Evolutionary conservation across 2,888 invertebrate genomes (phyloP).

Genomic region (Hemaris fuciformis): DNA sequence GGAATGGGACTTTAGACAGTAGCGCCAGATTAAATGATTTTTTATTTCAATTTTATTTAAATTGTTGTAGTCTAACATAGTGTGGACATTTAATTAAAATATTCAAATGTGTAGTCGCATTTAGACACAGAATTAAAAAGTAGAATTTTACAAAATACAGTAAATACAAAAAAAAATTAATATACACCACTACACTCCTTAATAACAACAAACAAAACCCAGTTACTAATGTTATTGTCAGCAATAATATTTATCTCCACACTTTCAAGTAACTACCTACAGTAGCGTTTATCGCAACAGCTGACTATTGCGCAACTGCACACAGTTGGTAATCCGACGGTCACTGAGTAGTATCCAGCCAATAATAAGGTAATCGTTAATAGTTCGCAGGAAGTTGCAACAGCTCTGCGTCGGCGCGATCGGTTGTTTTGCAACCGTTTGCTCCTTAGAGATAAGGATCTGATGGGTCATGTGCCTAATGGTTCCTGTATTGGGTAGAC

Average conservation of each 20-base stretch:
- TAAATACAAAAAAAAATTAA: no score
- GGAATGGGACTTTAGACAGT: not conserved
- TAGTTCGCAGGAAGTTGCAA: not conserved
- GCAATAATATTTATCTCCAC: not conserved
- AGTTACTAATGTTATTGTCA: no score
- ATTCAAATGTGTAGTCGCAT: no score
- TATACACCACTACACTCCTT: no score
- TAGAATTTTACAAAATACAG: no score
- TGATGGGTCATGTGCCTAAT: not conserved
- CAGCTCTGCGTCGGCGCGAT: not conserved
- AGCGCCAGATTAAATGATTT: not conserved
- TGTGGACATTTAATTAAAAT: no score
- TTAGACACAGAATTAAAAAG: no score
- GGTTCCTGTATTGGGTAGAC: not conserved
- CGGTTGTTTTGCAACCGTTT: not conserved
- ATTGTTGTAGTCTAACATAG: no score
- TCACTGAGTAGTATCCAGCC: not conserved
- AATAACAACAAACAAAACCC: not conserved
- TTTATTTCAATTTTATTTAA: no score
- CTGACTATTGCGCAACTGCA: not conserved
- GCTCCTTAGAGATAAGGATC: not conserved
- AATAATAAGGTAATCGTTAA: not conserved
- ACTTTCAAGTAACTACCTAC: not conserved
- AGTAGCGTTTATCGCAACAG: not conserved
- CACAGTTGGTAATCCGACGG: not conserved